Base-by-base conservation (phyloP, 2,888 invertebrate genomes). In the Palloptera scutellata region DNA sequence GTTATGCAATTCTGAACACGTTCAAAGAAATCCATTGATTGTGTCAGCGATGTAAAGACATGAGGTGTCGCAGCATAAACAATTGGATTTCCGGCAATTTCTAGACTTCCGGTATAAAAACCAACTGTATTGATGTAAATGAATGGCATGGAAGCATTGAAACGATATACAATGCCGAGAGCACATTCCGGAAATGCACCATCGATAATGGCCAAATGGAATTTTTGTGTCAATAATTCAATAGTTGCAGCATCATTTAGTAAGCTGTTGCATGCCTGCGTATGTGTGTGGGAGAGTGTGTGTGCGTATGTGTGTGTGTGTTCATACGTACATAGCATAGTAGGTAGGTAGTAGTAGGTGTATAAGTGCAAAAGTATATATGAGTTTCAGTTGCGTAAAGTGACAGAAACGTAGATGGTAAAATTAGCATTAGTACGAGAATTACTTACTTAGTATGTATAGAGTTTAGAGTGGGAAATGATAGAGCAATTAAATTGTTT, bases 121-220 rank as follows among this genome's bases (percentile, higher is more conserved):
- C 90, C 92, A 6, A 93, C 92, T 13, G 92, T 92, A 84, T 93
- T 92, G 70, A 93, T 89, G 85, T 91, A 92, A 86, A 93, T 91
- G 81, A 91, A 92, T 0, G 93, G 92, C 1, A 89, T 87, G 6
- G 30, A 30, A 30, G 30, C 30, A 75, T 89, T 89, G 78, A 90
- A 88, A 65, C 88, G 87, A 79, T 91, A 88, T 11, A 90, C 89
- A 61, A 93, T 84, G 13, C 91, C 92, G 58, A 92, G 81, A 3
- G 91, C 89, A 78, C 92, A 93, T 83, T 92, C 92, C 1, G 93
- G 92, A 85, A 89, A 93, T 8, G 92, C 90, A 5, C 92, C 92
- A 78, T 93, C 93, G 66, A 92, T 81, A 68, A 92, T 87, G 67
- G 89, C 85, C 71, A 91, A 86, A 83, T 91, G 90, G 79, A 88